Evolutionary conservation across 2,888 invertebrate genomes (phyloP), one percentile per base, ranked within the genome.

Genomic region (Melanotus villosus): DNA sequence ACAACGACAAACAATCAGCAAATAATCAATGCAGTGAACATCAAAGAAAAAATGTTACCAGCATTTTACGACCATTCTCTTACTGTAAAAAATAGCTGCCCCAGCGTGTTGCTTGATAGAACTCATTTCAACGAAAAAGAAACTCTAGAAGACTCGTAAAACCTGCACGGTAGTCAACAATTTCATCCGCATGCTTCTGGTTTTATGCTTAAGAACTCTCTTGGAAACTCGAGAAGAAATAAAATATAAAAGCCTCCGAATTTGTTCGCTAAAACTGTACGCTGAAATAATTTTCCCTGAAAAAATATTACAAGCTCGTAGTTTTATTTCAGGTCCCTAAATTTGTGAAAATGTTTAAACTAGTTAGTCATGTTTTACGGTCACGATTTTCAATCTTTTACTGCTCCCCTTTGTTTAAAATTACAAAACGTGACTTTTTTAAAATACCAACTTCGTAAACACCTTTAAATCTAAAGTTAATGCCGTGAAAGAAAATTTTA

Each of bases 341-440:
- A 14, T 18, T 14, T 52, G 14, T 12, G 4, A 14, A 54, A 12
- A 9, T 34, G 18, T 34, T 60, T n/a, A 32, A n/a, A 60, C 45
- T 14, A 45, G 59, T 47, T 45, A 45, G 30, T 18, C 30, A 34
- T 45, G 34, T 45, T 45, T 60, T 47, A 60, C 59, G 32, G 30
- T 45, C 59, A 43, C 59, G 43, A 18, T 60, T 60, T 47, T 45
- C 45, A 60, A 47, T 43, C 45, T 60, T 32, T 45, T 43, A 32
- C 47, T 47, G 14, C 23, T 23, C 23, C 47, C 4, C 45, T 30
- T 60, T 60, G 45, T 60, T 60, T 60, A 60, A 47, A 60, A 60
- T 60, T 60, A 60, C 18, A 21, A 32, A 32, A 60, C 59, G 59
- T 60, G 59, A 47, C 59, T 60, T 47, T 58, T 58, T 32, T 45